These are phyloP conservation scores for Drosophila kanapiae DNA, from an alignment of 1,140 invertebrate genomes.

Conservation along the genomic window DNA sequence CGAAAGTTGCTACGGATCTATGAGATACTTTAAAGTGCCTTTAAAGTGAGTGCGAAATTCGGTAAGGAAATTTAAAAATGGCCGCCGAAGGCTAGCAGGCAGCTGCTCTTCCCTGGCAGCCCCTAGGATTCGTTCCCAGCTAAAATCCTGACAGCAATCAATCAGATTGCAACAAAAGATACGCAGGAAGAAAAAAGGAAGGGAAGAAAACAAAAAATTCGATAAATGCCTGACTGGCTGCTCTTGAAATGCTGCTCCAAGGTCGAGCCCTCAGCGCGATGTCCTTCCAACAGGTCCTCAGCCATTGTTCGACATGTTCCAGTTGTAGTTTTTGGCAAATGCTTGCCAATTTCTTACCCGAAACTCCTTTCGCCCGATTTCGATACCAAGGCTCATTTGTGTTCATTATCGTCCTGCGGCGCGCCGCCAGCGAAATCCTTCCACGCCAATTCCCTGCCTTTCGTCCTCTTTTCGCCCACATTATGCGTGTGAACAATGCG, in stretches of 20 bases:
- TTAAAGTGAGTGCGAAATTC: constrained; percentile 56
- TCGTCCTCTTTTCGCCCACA: constrained; percentile 22
- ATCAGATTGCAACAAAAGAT: constrained; percentile 81
- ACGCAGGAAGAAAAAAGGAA: constrained; percentile 35
- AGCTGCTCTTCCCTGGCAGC: constrained; percentile 41
- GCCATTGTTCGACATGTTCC: constrained; percentile 63
- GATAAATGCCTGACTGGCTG: constrained; percentile 58
- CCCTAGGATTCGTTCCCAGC: constrained; percentile 54
- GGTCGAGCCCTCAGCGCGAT: constrained; percentile 49
- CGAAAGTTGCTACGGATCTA: constrained; percentile 71
- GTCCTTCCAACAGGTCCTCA: constrained; percentile 66
- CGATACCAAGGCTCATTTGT: constrained; percentile 67
- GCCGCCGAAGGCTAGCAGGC: constrained; percentile 16
- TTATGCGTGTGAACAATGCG: constrained; percentile 58
- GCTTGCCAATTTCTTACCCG: constrained; percentile 68
- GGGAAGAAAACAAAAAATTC: constrained; percentile 48
- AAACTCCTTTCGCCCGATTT: constrained; percentile 69
- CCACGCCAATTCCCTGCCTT: constrained; percentile 13
- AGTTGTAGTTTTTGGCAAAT: constrained; percentile 70
- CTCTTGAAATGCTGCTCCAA: constrained; percentile 62
- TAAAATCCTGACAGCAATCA: constrained; percentile 74
- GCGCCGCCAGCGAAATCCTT: constrained; percentile 72
- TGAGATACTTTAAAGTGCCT: constrained; percentile 21
- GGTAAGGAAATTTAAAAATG: constrained; percentile 60
- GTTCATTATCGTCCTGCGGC: constrained; percentile 81